Percentiles rank a stretch among this genome's conserved stretches.
These are phyloP conservation scores for Eufriesea mexicana DNA, from an alignment of 1,140 invertebrate species.

Conservation along the genomic window DNA sequence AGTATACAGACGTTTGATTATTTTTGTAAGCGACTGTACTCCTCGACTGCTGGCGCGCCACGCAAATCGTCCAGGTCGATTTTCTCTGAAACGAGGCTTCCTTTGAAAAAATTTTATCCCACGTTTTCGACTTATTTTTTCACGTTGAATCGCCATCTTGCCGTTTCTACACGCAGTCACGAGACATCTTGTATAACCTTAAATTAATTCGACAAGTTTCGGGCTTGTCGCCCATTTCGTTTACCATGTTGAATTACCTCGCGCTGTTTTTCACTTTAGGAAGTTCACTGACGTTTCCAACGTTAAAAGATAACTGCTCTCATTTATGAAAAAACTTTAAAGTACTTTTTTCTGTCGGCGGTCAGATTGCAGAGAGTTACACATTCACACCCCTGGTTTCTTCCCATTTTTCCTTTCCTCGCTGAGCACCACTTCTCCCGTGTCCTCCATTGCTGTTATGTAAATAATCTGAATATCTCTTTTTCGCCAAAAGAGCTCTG, in stretches of 20 bases:
- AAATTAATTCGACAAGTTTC: constrained; percentile 9
- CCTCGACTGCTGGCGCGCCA: too few relatives aligned
- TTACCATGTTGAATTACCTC: background rate
- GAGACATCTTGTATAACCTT: background rate
- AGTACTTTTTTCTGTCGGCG: background rate
- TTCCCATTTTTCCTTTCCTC: background rate
- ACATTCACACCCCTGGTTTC: background rate
- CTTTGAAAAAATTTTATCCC: too few relatives aligned
- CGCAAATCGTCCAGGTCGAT: too few relatives aligned
- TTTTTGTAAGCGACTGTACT: too few relatives aligned
- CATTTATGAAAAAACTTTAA: constrained; percentile 1
- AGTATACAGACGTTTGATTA: too few relatives aligned
- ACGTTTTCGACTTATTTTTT: too few relatives aligned
- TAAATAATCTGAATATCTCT: constrained; percentile 21
- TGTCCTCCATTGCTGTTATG: background rate
- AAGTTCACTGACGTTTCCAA: background rate
- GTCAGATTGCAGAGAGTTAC: background rate
- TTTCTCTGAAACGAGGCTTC: too few relatives aligned
- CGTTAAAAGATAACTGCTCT: background rate
- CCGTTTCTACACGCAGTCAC: too few relatives aligned
- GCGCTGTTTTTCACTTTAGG: background rate
- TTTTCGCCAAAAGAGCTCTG: too few relatives aligned
- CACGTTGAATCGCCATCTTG: too few relatives aligned
- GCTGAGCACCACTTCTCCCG: background rate
- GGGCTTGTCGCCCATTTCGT: background rate